These are phyloP conservation scores for Hyles vespertilio DNA, from an alignment of 1,140 invertebrate genomes.

Conservation along the genomic window DNA sequence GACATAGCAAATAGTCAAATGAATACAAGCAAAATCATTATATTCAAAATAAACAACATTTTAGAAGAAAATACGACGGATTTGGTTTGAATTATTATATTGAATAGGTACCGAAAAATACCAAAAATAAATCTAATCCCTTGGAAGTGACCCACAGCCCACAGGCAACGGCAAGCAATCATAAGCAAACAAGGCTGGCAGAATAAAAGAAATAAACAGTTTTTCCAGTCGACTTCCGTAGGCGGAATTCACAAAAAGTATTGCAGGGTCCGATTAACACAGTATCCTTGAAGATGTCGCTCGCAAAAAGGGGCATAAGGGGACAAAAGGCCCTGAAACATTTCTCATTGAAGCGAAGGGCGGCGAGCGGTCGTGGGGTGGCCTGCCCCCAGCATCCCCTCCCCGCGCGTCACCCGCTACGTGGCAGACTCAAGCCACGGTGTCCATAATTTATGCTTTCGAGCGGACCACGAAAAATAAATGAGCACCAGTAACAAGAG, in stretches of 20 bases:
- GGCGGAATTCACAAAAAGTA: slow-evolving; percentile 46
- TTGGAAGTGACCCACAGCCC: too few relatives aligned
- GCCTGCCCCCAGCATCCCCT: slow-evolving; percentile 20
- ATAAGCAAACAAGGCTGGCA: slow-evolving; percentile 26
- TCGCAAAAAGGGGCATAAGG: slow-evolving; percentile 62
- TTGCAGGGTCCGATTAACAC: slow-evolving; percentile 62
- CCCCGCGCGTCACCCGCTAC: slow-evolving; percentile 27
- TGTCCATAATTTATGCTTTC: slow-evolving; percentile 70
- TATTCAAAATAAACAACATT: too few relatives aligned
- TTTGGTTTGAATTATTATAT: too few relatives aligned
- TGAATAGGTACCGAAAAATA: too few relatives aligned
- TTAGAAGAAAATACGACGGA: too few relatives aligned
- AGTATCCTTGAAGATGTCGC: slow-evolving; percentile 68
- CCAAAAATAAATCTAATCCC: too few relatives aligned
- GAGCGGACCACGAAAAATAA: slow-evolving; percentile 66
- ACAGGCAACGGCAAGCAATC: slow-evolving; percentile 17
- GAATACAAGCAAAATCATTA: too few relatives aligned
- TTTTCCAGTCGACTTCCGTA: slow-evolving; percentile 41
- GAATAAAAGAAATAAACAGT: slow-evolving; percentile 27
- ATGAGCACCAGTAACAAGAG: slow-evolving; percentile 51
- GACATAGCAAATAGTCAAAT: too few relatives aligned
- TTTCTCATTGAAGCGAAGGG: slow-evolving; percentile 58
- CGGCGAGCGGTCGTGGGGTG: slow-evolving; percentile 32
- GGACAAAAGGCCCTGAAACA: slow-evolving; percentile 66
- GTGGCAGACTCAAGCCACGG: slow-evolving; percentile 48